A percentile compares a stretch with the other conserved stretches of the same genome.
These are phyloP conservation scores for Marasmarcha lunaedactyla DNA, from an alignment of 2,888 invertebrate genomes.

Conservation along the genomic window DNA sequence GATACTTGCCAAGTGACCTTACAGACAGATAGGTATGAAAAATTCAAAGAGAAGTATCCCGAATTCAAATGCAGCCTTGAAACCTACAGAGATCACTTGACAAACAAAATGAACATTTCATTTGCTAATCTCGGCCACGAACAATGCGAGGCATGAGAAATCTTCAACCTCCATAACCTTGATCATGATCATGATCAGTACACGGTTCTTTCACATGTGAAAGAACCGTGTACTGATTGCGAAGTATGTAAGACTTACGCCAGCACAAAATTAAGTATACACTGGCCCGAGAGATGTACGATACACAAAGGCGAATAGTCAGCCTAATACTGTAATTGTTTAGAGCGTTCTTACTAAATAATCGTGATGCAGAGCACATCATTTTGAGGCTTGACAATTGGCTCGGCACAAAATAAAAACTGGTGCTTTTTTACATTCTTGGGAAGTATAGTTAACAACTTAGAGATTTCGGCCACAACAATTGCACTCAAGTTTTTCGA, in stretches of 20 bases:
- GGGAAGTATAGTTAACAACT: conserved; percentile 4
- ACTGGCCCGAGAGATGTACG: too few species aligned
- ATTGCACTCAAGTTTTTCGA: conserved; percentile 11
- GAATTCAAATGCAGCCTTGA: conserved; percentile 7
- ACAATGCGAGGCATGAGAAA: conserved; percentile 6
- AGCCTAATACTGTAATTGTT: background rate
- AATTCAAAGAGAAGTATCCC: conserved; percentile 1
- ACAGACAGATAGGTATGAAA: conserved; percentile 7
- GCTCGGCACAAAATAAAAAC: conserved; percentile 1
- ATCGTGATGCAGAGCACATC: conserved; percentile 2
- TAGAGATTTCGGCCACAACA: conserved; percentile 7
- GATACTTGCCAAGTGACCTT: conserved; percentile 10
- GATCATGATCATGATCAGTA: too few species aligned
- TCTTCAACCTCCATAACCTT: conserved; percentile 7
- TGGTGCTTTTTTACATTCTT: too few species aligned
- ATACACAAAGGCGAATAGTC: too few species aligned
- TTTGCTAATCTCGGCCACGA: conserved; percentile 12
- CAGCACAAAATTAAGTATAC: too few species aligned
- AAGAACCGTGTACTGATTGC: too few species aligned
- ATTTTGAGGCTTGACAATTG: conserved; percentile 7
- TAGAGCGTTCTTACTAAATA: background rate
- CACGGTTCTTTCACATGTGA: too few species aligned
- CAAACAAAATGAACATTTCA: conserved; percentile 11
- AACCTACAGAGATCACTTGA: conserved; percentile 1
- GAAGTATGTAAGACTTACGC: too few species aligned